Base-by-base conservation (phyloP, 2,113 vertebrate species). In the Ictalurus furcatus region DNA sequence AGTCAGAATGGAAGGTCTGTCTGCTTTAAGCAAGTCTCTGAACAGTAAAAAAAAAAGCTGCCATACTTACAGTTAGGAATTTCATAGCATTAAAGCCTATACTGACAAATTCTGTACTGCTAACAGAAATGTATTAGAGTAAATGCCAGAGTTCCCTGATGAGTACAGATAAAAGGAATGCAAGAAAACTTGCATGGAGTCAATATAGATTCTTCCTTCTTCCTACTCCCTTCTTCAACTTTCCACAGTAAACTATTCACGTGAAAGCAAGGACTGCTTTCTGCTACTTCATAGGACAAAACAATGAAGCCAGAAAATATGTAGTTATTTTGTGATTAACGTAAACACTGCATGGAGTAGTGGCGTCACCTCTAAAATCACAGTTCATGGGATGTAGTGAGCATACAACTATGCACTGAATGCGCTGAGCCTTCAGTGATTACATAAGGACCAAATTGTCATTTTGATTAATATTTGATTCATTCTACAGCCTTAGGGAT, bases 401-500 rank as follows among this genome's bases (percentile, higher is more conserved):
- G 40, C 19, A 86, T 78, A 76, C 85, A 86, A 86, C 69, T 54
- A 78, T 65, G 61, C 69, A 86, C 69, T 59, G 54, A 86, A 86
- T 74, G 69, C 52, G 40, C 58, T 44, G 23, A 78, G 54, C 13
- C 54, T 87, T 87, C 71, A 69, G 71, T 87, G 85, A 87, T 87
- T 87, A 87, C 85, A 87, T 78, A 78, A 87, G 19, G 34, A 61
- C 54, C 73, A 87, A 87, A 87, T 76, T 87, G 30, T 44, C 61
- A 59, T 87, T 87, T 78, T 87, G 85, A 87, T 87, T 87, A 87
- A 78, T 87, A 78, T 78, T 61, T 76, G 58, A 78, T 87, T 87
- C 23, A 87, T 61, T 87, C 48, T 44, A 87, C 73, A 61, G 73
- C 85, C 85, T 87, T 78, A 52, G 85, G 85, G 73, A 54, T 78